Conservation (phyloP, 2,113 vertebrate genomes). For the Tachysurus fulvidraco region DNA sequence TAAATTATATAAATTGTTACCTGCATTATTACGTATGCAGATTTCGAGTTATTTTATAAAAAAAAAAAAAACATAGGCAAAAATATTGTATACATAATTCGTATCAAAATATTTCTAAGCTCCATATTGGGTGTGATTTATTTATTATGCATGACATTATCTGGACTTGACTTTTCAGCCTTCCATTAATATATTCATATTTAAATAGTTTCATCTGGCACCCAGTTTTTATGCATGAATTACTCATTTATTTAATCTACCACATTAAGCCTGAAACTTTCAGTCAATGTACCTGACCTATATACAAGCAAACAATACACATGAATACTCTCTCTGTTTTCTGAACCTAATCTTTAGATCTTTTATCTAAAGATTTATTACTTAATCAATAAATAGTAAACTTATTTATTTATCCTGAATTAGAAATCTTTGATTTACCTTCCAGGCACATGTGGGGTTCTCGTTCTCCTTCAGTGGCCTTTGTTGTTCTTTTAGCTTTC, state of each 20-base stretch:
- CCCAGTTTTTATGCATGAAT: not conserved
- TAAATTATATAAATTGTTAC: too few species aligned
- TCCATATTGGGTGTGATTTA: not conserved
- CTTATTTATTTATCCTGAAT: not conserved
- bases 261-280: not conserved
- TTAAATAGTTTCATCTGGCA: not conserved
- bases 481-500: not conserved
- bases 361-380: too few species aligned
- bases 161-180: not conserved
- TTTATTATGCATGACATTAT: not conserved
- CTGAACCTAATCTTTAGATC: not conserved
- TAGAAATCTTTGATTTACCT: not conserved
- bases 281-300: not conserved
- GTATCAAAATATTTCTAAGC: not conserved
- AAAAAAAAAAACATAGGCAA: not conserved
- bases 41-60: not conserved
- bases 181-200: not conserved
- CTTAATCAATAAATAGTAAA: not conserved
- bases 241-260: not conserved
- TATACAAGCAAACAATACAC: not conserved
- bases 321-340: not conserved
- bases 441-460: not conserved
- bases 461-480: not conserved
- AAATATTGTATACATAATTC: not conserved
- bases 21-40: too few species aligned